A percentile compares a stretch with the other conserved stretches of the same genome.
Evolutionary conservation across 2,113 vertebrate species (phyloP).

Genomic region (Rutilus rutilus): DNA sequence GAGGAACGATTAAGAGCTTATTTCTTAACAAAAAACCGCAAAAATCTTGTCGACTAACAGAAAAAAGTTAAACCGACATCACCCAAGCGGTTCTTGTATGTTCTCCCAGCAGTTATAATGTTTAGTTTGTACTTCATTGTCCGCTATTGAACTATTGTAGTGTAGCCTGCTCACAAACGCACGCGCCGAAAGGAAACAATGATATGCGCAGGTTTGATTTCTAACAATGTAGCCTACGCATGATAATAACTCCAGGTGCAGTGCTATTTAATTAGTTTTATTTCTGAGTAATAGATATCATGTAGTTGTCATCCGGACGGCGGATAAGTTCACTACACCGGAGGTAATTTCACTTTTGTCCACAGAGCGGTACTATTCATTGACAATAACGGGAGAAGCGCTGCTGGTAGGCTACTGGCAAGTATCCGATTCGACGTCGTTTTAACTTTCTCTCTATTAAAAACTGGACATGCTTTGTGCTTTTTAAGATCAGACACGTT

Average conservation of each 20-base stretch:
- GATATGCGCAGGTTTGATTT: background rate
- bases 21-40: background rate
- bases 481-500: background rate
- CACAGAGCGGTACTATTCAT: constrained; percentile 86
- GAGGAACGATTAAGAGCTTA: background rate
- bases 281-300: background rate
- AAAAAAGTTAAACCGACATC: background rate
- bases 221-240: background rate
- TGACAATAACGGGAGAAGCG: constrained; percentile 62
- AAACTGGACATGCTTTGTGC: background rate
- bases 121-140: constrained; percentile 19
- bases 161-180: background rate
- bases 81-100: background rate
- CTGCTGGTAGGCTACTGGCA: constrained; percentile 8
- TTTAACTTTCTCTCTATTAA: constrained; percentile 59
- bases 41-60: background rate
- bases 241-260: background rate
- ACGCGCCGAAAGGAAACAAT: background rate
- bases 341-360: constrained; percentile 72
- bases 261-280: background rate
- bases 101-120: background rate
- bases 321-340: constrained; percentile 61
- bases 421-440: constrained; percentile 30
- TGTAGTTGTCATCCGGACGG: constrained; percentile 58
- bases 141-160: constrained; percentile 26